Conservation (phyloP, 2,797 vertebrate genomes). For the Novumbra hubbsi region DNA sequence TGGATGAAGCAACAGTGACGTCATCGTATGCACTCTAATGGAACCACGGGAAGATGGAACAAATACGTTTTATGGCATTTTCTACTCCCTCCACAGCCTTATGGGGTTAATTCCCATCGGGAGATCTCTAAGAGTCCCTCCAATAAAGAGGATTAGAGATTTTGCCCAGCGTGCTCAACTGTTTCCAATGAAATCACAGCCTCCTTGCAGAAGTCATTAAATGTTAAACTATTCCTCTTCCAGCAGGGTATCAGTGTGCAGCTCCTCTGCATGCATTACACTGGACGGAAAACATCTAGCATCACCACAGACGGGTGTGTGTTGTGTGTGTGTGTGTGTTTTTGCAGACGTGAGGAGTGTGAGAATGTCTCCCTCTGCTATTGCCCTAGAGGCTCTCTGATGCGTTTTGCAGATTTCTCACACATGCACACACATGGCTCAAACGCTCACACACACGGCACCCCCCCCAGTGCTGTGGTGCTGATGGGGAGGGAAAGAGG, state of each 20-base stretch:
- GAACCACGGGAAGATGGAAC: conserved; percentile 52
- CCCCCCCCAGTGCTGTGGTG: conserved; percentile 12
- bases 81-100: neutral
- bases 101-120: conserved; percentile 53
- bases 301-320: conserved; percentile 14
- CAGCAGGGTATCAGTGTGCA: conserved; percentile 61
- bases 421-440: conserved; percentile 14
- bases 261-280: conserved; percentile 61
- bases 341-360: conserved; percentile 23
- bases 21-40: conserved; percentile 28
- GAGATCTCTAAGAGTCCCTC: conserved; percentile 56
- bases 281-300: conserved; percentile 49
- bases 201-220: conserved; percentile 72
- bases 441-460: conserved; percentile 8
- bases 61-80: conserved; percentile 57
- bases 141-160: conserved; percentile 77
- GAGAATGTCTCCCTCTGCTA: conserved; percentile 40
- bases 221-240: conserved; percentile 64
- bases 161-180: conserved; percentile 64
- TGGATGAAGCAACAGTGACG: neutral
- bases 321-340: conserved; percentile 23
- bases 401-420: conserved; percentile 36
- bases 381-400: conserved; percentile 38
- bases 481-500: conserved; percentile 26
- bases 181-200: conserved; percentile 72